These are phyloP conservation scores for Lutra lutra DNA, from an alignment of 2,797 vertebrate species.

Conservation along the genomic window DNA sequence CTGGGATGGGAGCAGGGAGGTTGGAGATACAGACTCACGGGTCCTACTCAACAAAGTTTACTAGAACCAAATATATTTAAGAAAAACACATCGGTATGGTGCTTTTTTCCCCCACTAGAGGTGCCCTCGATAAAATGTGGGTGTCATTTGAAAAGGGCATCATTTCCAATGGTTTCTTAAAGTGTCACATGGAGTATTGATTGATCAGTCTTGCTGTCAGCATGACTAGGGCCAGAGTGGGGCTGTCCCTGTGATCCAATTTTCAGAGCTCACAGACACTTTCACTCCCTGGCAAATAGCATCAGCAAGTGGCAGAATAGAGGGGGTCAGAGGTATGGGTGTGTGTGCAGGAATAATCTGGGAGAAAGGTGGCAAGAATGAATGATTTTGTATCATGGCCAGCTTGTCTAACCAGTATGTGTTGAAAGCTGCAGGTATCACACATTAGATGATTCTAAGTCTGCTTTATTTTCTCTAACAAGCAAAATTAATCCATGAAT, in stretches of 20 bases:
- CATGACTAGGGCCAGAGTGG: constrained; percentile 90
- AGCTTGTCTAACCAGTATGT: constrained; percentile 72
- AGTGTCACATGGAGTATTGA: constrained; percentile 91
- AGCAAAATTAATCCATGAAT: neutral
- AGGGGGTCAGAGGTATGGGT: constrained; percentile 55
- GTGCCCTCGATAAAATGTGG: constrained; percentile 85
- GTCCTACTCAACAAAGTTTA: constrained; percentile 81
- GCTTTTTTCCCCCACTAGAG: constrained; percentile 79
- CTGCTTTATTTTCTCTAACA: constrained; percentile 38
- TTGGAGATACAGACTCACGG: constrained; percentile 78
- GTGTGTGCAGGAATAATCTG: neutral
- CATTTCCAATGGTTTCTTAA: constrained; percentile 88
- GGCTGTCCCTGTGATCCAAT: constrained; percentile 94
- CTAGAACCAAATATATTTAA: constrained; percentile 81
- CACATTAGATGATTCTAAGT: neutral
- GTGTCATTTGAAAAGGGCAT: constrained; percentile 88
- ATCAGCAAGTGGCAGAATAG: constrained; percentile 82
- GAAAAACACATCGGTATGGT: constrained; percentile 80
- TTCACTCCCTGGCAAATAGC: constrained; percentile 88
- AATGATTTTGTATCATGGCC: neutral
- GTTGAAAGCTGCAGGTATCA: constrained; percentile 68
- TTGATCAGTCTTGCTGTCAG: constrained; percentile 92
- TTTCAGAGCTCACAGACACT: constrained; percentile 94
- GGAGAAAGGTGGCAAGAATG: constrained; percentile 24
- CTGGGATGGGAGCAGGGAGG: constrained; percentile 57